Percentiles rank a stretch among this genome's conserved stretches.
Conservation (phyloP, 2,113 vertebrate genomes). For the Morone chrysops region DNA sequence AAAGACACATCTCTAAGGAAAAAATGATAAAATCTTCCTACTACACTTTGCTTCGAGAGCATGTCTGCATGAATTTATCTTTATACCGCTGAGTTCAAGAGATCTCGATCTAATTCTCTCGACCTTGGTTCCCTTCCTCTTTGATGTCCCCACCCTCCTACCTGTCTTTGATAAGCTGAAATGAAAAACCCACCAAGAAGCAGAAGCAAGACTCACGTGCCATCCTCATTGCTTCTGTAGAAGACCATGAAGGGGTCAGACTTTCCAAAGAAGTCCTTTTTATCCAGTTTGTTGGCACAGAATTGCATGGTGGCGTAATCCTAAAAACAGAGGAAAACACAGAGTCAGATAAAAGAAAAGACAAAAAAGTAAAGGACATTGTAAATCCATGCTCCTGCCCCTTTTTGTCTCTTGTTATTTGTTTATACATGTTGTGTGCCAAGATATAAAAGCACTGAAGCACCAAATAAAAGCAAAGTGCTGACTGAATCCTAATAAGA, state of each 20-base stretch:
- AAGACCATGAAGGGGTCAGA: slow-evolving; percentile 95
- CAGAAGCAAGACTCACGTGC: slow-evolving; percentile 86
- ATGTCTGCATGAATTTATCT: neutral
- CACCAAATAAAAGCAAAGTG: slow-evolving; percentile 69
- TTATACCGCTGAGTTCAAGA: slow-evolving; percentile 36
- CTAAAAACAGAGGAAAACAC: slow-evolving; percentile 70
- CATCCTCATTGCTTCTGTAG: slow-evolving; percentile 94
- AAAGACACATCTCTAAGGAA: slow-evolving; percentile 22
- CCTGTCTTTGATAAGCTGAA: slow-evolving; percentile 17
- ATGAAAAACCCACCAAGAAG: slow-evolving; percentile 5
- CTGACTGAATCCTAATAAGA: slow-evolving; percentile 65
- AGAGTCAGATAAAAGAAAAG: slow-evolving; percentile 24
- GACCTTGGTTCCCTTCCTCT: slow-evolving; percentile 25
- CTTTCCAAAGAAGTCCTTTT: slow-evolving; percentile 96
- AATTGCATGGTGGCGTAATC: slow-evolving; percentile 94
- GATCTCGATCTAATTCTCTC: slow-evolving; percentile 24
- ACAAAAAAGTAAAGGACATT: slow-evolving; percentile 46
- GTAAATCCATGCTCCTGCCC: slow-evolving; percentile 57
- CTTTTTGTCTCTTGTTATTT: slow-evolving; percentile 57
- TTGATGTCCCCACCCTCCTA: slow-evolving; percentile 17
- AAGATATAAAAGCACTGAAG: slow-evolving; percentile 68
- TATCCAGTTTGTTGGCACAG: slow-evolving; percentile 94
- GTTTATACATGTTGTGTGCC: slow-evolving; percentile 49
- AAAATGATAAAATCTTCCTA: slow-evolving; percentile 9
- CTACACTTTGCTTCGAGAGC: slow-evolving; percentile 9